phyloP scores from a whole-genome alignment of 2,888 invertebrate genomes.

The Blera fallax region DNA sequence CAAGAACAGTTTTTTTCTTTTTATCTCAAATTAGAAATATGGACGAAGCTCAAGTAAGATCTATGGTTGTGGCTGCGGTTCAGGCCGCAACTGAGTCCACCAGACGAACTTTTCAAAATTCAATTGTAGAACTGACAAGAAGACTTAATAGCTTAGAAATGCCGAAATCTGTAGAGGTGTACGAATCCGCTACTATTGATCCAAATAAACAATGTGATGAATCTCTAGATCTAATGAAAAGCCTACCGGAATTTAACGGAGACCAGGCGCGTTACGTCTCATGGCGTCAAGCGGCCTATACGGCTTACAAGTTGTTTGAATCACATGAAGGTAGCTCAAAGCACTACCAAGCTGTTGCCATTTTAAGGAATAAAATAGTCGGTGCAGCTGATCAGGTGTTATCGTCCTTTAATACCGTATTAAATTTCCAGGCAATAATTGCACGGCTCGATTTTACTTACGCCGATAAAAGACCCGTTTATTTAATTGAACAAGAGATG shows the following conservation, averaged over 20 bases:
- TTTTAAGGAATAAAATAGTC: conserved; percentile 39
- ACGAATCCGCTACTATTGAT: neutral
- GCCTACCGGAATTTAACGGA: conserved; percentile 26
- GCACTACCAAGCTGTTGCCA: conserved; percentile 28
- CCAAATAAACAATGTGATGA: conserved; percentile 27
- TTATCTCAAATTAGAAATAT: neutral
- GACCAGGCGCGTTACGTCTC: conserved; percentile 36
- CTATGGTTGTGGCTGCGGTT: neutral
- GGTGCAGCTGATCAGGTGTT: neutral
- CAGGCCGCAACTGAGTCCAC: neutral
- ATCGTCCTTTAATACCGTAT: conserved; percentile 32
- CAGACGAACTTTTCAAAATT: neutral
- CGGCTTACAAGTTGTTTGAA: neutral
- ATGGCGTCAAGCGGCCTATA: neutral
- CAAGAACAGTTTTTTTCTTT: too few species aligned
- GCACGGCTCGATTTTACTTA: conserved; percentile 52
- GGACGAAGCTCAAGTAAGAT: neutral
- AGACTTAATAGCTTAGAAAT: neutral
- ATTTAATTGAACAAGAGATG: conserved; percentile 34
- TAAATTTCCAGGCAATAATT: conserved; percentile 33
- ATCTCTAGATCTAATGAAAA: conserved; percentile 30
- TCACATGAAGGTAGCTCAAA: neutral
- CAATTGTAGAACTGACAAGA: neutral
- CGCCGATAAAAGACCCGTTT: conserved; percentile 43
- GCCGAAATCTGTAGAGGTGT: neutral